Evolutionary conservation across 1,140 invertebrate genomes (phyloP).

Genomic region (Drosophila mayri): DNA sequence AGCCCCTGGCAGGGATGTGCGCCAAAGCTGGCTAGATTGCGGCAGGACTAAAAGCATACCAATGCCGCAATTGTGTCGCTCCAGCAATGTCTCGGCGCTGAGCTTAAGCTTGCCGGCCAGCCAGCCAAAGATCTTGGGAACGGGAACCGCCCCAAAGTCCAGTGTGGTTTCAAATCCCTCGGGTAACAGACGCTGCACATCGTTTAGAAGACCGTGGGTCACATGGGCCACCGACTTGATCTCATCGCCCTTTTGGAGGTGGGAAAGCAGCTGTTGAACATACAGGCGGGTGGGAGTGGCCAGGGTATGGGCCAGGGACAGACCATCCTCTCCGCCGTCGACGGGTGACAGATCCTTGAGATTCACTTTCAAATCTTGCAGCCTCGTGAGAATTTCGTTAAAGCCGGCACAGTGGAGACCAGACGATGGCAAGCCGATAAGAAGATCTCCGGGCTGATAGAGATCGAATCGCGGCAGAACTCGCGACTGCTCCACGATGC

Average conservation of each 20-base stretch:
- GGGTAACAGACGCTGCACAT: conserved; percentile 93
- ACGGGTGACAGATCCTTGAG: conserved; percentile 48
- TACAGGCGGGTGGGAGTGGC: conserved; percentile 96
- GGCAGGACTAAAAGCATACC: conserved; percentile 92
- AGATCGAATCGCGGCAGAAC: conserved; percentile 89
- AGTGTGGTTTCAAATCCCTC: conserved; percentile 88
- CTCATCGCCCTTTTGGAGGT: conserved; percentile 88
- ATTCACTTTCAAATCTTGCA: conserved; percentile 85
- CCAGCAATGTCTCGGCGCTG: conserved; percentile 91
- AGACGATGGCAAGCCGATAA: conserved; percentile 93
- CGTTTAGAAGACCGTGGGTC: conserved; percentile 96
- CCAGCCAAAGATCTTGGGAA: conserved; percentile 90
- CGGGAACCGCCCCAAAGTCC: conserved; percentile 90
- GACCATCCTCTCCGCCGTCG: conserved; percentile 18
- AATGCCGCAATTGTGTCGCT: conserved; percentile 97
- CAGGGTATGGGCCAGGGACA: conserved; percentile 88
- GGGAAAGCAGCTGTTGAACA: conserved; percentile 90
- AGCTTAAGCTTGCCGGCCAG: conserved; percentile 88
- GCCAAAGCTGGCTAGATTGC: conserved; percentile 56
- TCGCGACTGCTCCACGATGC: conserved; percentile 90
- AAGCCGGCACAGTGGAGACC: conserved; percentile 97
- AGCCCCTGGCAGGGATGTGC: conserved; percentile 52
- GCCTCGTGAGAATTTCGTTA: conserved; percentile 91
- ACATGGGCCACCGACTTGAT: conserved; percentile 97
- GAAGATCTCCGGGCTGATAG: conserved; percentile 90